phyloP scores from a whole-genome alignment of 2,797 vertebrate species.

The Gymnocypris eckloni region DNA sequence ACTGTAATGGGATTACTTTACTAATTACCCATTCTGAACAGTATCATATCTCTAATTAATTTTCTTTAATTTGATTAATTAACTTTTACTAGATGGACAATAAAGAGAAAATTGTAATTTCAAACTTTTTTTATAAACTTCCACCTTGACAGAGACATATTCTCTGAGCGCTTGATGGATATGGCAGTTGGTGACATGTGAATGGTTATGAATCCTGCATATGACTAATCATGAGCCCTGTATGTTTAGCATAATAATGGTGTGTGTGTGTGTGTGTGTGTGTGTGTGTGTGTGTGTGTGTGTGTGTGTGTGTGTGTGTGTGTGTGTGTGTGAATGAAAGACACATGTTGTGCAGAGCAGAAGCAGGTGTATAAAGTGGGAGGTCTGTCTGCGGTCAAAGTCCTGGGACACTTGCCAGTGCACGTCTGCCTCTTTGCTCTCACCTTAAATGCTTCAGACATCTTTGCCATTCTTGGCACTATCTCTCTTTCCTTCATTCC shows the following conservation, averaged over 20 bases:
- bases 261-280: constrained; percentile 21
- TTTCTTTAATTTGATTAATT: background rate
- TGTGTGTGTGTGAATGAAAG: constrained; percentile 18
- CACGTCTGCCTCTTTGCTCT: constrained; percentile 51
- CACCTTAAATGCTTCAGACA: constrained; percentile 38
- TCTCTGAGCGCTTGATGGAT: background rate
- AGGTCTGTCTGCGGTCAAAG: constrained; percentile 64
- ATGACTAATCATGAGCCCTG: background rate
- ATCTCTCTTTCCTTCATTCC: constrained; percentile 29
- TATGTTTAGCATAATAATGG: constrained; percentile 19
- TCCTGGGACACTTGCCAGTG: constrained; percentile 53
- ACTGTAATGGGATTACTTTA: constrained; percentile 14
- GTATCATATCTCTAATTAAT: background rate
- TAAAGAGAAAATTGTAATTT: background rate
- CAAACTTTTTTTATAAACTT: background rate
- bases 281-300: constrained; percentile 31
- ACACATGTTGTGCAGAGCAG: constrained; percentile 58
- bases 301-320: constrained; percentile 24
- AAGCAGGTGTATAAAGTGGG: constrained; percentile 74
- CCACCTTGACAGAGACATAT: background rate
- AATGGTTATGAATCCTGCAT: background rate
- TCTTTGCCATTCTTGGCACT: constrained; percentile 30
- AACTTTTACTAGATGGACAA: background rate
- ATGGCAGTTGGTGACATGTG: background rate
- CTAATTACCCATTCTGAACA: background rate